Evolutionary conservation across 2,797 vertebrate genomes (phyloP).

Genomic region (Lacerta bilineata): DNA sequence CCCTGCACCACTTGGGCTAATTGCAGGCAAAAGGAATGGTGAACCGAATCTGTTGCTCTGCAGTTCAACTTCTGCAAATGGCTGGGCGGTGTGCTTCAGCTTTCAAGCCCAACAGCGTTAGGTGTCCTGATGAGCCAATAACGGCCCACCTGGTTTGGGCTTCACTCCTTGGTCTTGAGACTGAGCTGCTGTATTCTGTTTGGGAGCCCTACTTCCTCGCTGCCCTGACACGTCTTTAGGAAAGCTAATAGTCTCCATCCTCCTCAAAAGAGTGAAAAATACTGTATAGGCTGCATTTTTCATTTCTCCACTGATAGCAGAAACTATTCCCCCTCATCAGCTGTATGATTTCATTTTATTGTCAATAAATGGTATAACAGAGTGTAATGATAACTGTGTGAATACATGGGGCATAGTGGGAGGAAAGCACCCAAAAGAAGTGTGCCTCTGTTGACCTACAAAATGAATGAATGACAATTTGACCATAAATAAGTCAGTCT

Average conservation of each 20-base stretch:
- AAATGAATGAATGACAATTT: slow-evolving; percentile 46
- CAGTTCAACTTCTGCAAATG: not conserved
- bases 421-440: slow-evolving; percentile 42
- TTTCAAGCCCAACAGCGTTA: not conserved
- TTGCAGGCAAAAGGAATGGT: too few relatives aligned
- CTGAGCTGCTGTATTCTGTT: not conserved
- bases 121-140: not conserved
- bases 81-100: not conserved
- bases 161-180: not conserved
- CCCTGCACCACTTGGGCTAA: too few relatives aligned
- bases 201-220: not conserved
- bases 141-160: too few relatives aligned
- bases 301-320: not conserved
- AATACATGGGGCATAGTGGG: slow-evolving; percentile 30
- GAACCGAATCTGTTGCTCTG: not conserved
- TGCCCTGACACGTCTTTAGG: not conserved
- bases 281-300: not conserved
- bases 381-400: slow-evolving; percentile 28
- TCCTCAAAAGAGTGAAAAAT: not conserved
- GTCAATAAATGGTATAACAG: not conserved
- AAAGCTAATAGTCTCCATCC: not conserved
- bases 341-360: slow-evolving; percentile 33
- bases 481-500: slow-evolving; percentile 54
- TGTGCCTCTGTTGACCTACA: slow-evolving; percentile 38
- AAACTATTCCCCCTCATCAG: not conserved